These are phyloP conservation scores for Thunnus maccoyii DNA, from an alignment of 2,113 vertebrate species.

Conservation along the genomic window DNA sequence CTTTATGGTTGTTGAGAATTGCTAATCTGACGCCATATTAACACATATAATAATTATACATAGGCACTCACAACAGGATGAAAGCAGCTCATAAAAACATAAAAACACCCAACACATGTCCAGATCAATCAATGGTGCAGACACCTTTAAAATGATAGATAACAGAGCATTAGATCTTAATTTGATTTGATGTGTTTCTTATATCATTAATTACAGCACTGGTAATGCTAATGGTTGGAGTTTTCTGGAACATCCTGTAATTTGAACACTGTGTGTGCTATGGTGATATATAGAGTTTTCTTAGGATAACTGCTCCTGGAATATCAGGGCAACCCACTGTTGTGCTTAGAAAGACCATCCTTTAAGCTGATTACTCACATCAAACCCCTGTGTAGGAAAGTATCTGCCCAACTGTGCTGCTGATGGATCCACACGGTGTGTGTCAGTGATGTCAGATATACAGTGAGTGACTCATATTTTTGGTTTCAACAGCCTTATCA, in stretches of 20 bases:
- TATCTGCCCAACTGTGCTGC: constrained; percentile 40
- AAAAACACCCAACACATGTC: no score
- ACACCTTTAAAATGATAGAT: no score
- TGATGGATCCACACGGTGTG: constrained; percentile 50
- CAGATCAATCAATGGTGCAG: no score
- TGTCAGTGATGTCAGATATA: constrained; percentile 25
- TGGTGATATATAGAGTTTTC: background rate
- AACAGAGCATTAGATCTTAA: no score
- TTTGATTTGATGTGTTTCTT: no score
- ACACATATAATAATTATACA: no score
- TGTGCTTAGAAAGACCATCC: constrained; percentile 43
- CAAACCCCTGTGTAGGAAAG: constrained; percentile 42
- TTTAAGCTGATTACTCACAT: constrained; percentile 57
- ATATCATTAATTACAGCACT: no score
- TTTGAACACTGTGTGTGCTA: background rate
- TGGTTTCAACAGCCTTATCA: background rate
- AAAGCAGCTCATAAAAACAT: no score
- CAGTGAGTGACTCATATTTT: constrained; percentile 35
- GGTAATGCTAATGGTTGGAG: no score
- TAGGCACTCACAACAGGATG: no score
- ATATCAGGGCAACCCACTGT: background rate
- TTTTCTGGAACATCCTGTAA: background rate
- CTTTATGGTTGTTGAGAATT: no score
- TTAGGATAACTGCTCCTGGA: background rate
- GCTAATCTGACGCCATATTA: no score